phyloP scores from a whole-genome alignment of 2,888 invertebrate genomes.

The Ceratothoa steindachneri region DNA sequence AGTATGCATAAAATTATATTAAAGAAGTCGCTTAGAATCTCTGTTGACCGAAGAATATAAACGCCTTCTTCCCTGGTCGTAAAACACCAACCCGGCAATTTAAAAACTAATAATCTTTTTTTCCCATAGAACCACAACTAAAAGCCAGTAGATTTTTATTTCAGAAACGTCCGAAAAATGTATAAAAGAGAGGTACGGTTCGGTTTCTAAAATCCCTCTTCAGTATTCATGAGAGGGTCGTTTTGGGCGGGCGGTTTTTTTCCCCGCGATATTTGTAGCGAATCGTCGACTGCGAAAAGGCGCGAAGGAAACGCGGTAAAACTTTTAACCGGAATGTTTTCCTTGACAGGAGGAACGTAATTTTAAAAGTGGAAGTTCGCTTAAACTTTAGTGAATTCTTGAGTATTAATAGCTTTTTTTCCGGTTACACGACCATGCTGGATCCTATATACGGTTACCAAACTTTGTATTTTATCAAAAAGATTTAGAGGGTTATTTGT shows the following conservation, averaged over 20 bases:
- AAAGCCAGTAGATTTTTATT: too few relatives aligned
- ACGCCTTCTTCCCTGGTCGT: too few relatives aligned
- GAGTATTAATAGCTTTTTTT: constrained; percentile 11
- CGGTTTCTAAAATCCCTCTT: background rate
- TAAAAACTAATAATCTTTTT: too few relatives aligned
- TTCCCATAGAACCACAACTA: too few relatives aligned
- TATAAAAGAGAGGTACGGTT: too few relatives aligned
- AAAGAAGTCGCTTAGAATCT: too few relatives aligned
- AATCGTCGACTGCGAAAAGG: background rate
- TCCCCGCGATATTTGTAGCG: background rate
- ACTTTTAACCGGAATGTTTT: constrained; percentile 7
- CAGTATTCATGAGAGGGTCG: constrained; percentile 1
- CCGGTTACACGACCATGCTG: background rate
- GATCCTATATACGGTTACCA: background rate
- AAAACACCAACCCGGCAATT: too few relatives aligned
- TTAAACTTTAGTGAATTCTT: constrained; percentile 12
- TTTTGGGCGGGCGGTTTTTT: background rate
- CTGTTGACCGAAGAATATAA: too few relatives aligned
- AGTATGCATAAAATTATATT: too few relatives aligned
- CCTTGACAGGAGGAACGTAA: constrained; percentile 5
- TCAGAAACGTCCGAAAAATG: too few relatives aligned
- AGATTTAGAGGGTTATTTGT: background rate
- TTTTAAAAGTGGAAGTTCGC: background rate
- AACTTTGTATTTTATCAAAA: background rate
- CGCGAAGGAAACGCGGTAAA: constrained; percentile 1